Conservation (phyloP, 2,113 vertebrate genomes). For the Burhinus oedicnemus region DNA sequence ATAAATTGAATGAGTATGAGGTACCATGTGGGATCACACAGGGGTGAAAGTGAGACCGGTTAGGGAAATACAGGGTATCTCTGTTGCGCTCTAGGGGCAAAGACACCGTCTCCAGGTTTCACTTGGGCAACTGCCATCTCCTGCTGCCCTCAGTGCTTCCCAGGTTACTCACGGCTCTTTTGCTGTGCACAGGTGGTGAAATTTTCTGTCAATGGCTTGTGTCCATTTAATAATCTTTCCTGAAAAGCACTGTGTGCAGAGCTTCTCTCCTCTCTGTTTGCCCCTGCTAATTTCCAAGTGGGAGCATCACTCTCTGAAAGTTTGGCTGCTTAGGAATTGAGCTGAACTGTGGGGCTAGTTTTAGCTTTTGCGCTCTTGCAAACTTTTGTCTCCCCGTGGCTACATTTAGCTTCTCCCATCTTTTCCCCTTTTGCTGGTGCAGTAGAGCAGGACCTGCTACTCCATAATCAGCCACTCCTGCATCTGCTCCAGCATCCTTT, state of each 20-base stretch:
- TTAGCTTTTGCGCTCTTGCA: not conserved
- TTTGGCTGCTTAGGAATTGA: not conserved
- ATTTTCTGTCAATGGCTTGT: not conserved
- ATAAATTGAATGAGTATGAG: not conserved
- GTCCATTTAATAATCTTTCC: not conserved
- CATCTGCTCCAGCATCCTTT: not conserved
- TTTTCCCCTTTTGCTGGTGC: not conserved
- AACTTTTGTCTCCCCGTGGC: not conserved
- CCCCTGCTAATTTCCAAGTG: not conserved
- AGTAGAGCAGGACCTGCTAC: not conserved
- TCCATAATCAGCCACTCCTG: not conserved
- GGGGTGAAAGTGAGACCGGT: not conserved
- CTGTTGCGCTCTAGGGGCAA: not conserved
- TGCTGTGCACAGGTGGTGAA: not conserved
- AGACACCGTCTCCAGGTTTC: not conserved
- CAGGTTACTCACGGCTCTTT: not conserved
- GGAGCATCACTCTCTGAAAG: not conserved
- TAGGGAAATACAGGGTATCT: not conserved
- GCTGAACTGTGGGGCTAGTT: not conserved
- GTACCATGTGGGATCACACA: not conserved
- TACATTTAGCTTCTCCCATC: not conserved
- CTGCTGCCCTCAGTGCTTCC: not conserved
- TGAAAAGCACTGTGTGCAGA: not conserved
- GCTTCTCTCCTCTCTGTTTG: not conserved
- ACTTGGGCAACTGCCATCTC: rapidly evolving